Evolutionary conservation across 2,797 vertebrate genomes (phyloP).

Genomic region (Tapera naevia): DNA sequence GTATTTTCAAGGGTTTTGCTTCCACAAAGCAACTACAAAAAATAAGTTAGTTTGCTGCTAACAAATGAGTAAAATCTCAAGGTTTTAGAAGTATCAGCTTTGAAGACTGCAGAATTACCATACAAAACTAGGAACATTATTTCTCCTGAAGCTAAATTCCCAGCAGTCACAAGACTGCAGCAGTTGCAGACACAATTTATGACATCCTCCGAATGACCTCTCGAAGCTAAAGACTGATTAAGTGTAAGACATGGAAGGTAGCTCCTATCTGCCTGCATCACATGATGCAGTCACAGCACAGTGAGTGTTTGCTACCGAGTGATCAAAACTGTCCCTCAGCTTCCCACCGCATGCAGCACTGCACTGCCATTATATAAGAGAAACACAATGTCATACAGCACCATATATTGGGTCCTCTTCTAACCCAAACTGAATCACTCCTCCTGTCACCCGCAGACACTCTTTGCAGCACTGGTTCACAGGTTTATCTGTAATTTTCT

Average conservation of each 20-base stretch:
- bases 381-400: background rate
- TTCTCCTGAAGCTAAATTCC: conserved; percentile 21
- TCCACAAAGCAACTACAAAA: background rate
- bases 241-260: background rate
- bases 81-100: background rate
- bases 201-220: conserved; percentile 61
- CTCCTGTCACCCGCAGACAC: background rate
- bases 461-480: background rate
- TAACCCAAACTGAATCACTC: accelerated
- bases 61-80: background rate
- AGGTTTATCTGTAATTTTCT: background rate
- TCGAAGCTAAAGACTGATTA: conserved; percentile 25
- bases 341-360: background rate
- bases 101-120: conserved; percentile 1
- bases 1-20: background rate
- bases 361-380: background rate
- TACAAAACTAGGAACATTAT: background rate
- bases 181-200: conserved; percentile 58
- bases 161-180: conserved; percentile 68
- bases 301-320: background rate
- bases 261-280: conserved; percentile 2
- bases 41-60: background rate
- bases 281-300: background rate
- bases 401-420: accelerated
- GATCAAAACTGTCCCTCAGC: background rate